Conservation (phyloP, 1,140 invertebrate species). For the roundworm (Caenorhabditis elegans) region WBcel235 BX284604.4:5439001-5439500, state of each 20-base stretch:
- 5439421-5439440: too few relatives aligned
- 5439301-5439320: constrained; percentile 80
- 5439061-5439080: constrained; percentile 32
- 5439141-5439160: not conserved
- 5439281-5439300: constrained; percentile 73
- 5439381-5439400: constrained; percentile 75
- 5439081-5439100: constrained; percentile 22
- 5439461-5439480: too few relatives aligned
- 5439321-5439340: constrained; percentile 76
- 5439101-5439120: not conserved
- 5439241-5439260: constrained; percentile 47
- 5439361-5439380: constrained; percentile 76
- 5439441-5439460: too few relatives aligned
- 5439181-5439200: constrained; percentile 56
- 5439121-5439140: not conserved
- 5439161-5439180: not conserved
- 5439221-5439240: constrained; percentile 76
- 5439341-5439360: constrained; percentile 71
- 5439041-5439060: not conserved
- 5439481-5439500: too few relatives aligned
- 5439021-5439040: not conserved
- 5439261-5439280: constrained; percentile 65
- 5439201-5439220: constrained; percentile 79
- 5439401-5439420: too few relatives aligned
- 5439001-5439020: too few relatives aligned